These are phyloP conservation scores for Agonopterix alstromeriana DNA, from an alignment of 2,888 invertebrate species.

Conservation along the genomic window DNA sequence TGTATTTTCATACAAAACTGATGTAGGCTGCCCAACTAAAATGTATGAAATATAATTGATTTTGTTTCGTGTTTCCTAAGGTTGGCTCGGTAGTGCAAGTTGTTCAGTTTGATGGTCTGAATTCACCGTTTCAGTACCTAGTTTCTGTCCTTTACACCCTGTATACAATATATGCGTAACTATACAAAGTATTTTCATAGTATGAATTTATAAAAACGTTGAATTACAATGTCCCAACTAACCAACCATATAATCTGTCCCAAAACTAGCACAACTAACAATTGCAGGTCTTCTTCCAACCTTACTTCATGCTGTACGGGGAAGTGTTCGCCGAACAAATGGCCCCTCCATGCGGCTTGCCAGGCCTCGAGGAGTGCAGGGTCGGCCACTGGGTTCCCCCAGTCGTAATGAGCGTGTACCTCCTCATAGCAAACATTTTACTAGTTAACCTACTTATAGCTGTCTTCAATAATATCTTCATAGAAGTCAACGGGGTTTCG, in stretches of 20 bases:
- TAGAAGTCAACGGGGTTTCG: constrained; percentile 95
- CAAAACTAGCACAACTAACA: constrained; percentile 39
- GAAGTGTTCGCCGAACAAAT: constrained; percentile 98
- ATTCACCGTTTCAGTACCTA: too few relatives aligned
- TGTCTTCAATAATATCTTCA: constrained; percentile 98
- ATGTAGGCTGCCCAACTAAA: too few relatives aligned
- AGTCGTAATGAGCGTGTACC: constrained; percentile 95
- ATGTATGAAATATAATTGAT: too few relatives aligned
- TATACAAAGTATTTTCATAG: too few relatives aligned
- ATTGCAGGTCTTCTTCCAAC: constrained; percentile 93
- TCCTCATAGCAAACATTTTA: constrained; percentile 97
- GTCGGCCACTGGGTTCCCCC: constrained; percentile 97
- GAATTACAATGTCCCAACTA: too few relatives aligned
- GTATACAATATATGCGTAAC: too few relatives aligned
- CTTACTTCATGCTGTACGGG: constrained; percentile 99
- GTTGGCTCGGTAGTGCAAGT: too few relatives aligned
- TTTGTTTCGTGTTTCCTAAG: too few relatives aligned
- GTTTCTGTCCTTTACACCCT: too few relatives aligned
- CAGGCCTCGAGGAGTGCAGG: constrained; percentile 83
- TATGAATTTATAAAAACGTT: too few relatives aligned
- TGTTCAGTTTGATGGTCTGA: too few relatives aligned
- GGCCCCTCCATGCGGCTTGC: constrained; percentile 92
- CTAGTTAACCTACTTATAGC: constrained; percentile 98
- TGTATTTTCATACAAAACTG: too few relatives aligned
- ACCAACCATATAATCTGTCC: neutral